Evolutionary conservation across 2,888 invertebrate species (phyloP), one percentile per base, ranked within the genome.

Genomic region (Drosophila ustulata): DNA sequence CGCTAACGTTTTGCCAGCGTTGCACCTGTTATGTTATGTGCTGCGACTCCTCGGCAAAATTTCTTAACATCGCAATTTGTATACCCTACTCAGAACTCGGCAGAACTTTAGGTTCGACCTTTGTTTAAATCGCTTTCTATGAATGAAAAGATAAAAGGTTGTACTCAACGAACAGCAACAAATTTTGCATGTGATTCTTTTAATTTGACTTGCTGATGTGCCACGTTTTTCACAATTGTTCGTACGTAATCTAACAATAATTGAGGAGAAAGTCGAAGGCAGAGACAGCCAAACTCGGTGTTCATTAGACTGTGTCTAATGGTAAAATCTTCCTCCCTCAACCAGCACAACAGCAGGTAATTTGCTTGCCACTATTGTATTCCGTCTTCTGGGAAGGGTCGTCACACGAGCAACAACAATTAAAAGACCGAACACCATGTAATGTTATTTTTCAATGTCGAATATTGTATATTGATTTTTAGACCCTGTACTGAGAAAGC

Each of bases 381-480:
- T 7, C 18, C 41, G 41, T 53, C 28, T 53, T 30, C 53, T 30
- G 41, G 55, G 43, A 45, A 43, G 1, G 23, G n/a, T 28, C 43
- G 13, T 49, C 39, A 41, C 49, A 57, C 34, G 41, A 23, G 9
- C 9, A 47, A 58, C 28, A 52, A 34, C 45, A 34, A 34, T 9
- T 45, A 5, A 32, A 32, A 39, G 7, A 41, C 18, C 3, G 34
- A 47, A 46, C 11, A 30, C 39, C 61, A 45, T 71, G 62, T 55
- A 51, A 59, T 26, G 18, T 62, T 32, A 63, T 23, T 64, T 61
- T 64, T 72, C 55, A 78, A 70, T 75, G 55, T 53, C 75, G 55
- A 43, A 55, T 67, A 41, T 69, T 57, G 61, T 37, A 57, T 82
- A 82, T 82, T 82, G 82, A 82, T 82, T 82, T 82, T 69, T 69